Base-by-base conservation (phyloP, 2,113 vertebrate genomes). In the Podiceps cristatus region DNA sequence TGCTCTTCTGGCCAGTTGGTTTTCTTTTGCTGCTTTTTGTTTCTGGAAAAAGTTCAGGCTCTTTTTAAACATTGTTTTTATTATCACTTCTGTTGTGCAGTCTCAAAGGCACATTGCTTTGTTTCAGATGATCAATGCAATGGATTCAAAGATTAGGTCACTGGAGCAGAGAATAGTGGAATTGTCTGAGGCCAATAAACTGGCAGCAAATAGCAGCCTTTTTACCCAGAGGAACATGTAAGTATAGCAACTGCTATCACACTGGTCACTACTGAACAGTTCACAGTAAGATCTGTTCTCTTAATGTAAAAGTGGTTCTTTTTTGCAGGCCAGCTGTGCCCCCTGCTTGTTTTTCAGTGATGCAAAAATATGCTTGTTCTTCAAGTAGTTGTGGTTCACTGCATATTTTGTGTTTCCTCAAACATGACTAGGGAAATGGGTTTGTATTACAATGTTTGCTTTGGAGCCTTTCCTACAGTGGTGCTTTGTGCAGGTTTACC, bases 181-280 rank as follows among this genome's bases (percentile, higher is more conserved):
- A 94, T 89, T 99, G 72, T 99, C 99, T 3, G 99, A 99, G 97
- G 99, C 99, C 85, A 99, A 99, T 97, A 99, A 99, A 90, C 98
- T 99, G 86, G 99, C 99, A 45, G 99, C 99, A 79, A 99, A 99
- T 78, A 99, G 99, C 98, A 99, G 99, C 68, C 99, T 99, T 97
- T 99, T 99, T 92, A 99, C 99, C 29, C 99, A 99, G 98, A 99
- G 99, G 97, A 99, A 99, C 98, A 99, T 99, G 99, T 99, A 97
- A 99, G 99, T 98, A 88, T 91, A 92, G 63, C 73, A 45, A 33
- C 78, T 76, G 94, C 88, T 67, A 17, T 58, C 45, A 3, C 3
- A 19, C 49, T 50, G 35, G 64, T 71, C 42, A 6, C n/a, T 53
- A 11, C 67, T 35, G 37, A 71, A 28, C 88, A 71, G 64, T 68